phyloP scores from a whole-genome alignment of 2,797 vertebrate species.

The Sebastes hubbsi region DNA sequence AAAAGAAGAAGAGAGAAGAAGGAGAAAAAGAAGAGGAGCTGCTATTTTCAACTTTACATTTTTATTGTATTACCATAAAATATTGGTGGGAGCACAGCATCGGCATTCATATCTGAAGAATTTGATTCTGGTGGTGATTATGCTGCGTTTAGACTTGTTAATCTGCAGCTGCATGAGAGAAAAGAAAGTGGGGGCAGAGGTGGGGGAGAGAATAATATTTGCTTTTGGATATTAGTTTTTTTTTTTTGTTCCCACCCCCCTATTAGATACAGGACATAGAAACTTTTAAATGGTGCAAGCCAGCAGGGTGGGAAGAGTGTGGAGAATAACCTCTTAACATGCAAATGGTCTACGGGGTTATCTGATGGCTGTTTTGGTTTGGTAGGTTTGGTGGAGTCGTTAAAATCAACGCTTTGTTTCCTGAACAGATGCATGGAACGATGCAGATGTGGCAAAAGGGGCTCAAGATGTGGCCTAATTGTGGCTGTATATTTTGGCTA shows the following conservation, averaged over 20 bases:
- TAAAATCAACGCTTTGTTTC: not conserved
- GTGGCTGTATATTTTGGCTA: not conserved
- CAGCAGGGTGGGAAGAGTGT: conserved; percentile 32
- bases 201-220: conserved; percentile 72
- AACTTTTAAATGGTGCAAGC: conserved; percentile 71
- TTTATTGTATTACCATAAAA: conserved; percentile 89
- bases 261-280: conserved; percentile 67
- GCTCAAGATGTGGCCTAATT: not conserved
- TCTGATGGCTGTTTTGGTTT: conserved; percentile 45
- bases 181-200: conserved; percentile 40
- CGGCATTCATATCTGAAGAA: conserved; percentile 83
- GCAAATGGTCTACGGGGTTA: conserved; percentile 63
- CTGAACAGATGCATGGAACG: not conserved
- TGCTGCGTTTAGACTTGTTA: conserved; percentile 84
- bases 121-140: conserved; percentile 84
- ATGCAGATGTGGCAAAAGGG: not conserved
- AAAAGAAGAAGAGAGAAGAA: not conserved
- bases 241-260: not conserved
- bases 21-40: conserved; percentile 40
- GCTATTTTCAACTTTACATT: conserved; percentile 88
- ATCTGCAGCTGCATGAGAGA: conserved; percentile 73
- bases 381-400: conserved; percentile 26
- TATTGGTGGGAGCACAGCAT: conserved; percentile 79
- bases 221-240: conserved; percentile 82
- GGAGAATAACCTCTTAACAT: conserved; percentile 68